Evolutionary conservation across 2,113 vertebrate species (phyloP).

Genomic region (Coptodon bakossiorum): DNA sequence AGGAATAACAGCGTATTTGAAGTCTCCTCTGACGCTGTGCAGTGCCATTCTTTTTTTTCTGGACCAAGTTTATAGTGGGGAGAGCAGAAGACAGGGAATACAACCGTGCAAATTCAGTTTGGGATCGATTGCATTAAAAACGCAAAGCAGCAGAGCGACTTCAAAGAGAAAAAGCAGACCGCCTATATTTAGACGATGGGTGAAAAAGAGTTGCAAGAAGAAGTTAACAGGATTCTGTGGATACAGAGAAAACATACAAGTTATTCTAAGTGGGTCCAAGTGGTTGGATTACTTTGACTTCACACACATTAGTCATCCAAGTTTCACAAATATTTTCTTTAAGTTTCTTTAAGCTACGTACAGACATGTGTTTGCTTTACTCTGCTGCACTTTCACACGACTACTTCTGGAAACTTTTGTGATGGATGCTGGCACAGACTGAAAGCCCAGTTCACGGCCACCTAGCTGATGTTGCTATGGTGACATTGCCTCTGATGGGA

Average conservation of each 20-base stretch:
- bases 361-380: neutral
- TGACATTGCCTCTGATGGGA: neutral
- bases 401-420: neutral
- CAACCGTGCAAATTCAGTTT: neutral
- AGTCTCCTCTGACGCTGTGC: neutral
- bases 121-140: constrained; percentile 3
- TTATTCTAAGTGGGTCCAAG: neutral
- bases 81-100: neutral
- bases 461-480: neutral
- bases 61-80: neutral
- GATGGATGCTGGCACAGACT: neutral
- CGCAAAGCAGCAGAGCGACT: neutral
- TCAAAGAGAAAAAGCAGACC: constrained; percentile 5
- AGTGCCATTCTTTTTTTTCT: neutral
- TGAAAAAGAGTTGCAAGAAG: neutral
- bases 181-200: neutral
- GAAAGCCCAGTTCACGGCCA: neutral
- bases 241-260: neutral
- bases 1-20: neutral
- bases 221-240: neutral
- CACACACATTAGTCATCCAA: neutral
- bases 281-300: neutral
- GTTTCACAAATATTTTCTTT: neutral
- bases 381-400: neutral
- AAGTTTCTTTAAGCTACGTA: neutral